Conservation (phyloP, 2,888 invertebrate species). For the Eledona agricola region DNA sequence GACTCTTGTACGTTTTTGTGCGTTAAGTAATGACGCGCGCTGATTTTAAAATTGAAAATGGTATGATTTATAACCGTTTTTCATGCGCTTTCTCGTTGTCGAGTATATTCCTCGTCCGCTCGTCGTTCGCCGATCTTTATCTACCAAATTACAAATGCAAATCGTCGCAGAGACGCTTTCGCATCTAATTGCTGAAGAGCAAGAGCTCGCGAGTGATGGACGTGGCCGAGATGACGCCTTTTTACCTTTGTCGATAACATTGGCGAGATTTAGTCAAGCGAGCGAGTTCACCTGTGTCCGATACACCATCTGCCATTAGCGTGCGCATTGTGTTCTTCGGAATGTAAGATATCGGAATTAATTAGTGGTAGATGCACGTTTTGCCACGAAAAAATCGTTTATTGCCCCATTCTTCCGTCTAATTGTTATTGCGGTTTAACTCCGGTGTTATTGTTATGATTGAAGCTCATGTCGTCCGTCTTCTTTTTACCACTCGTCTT, state of each 20-base stretch:
- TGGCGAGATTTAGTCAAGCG: neutral
- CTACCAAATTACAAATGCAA: slow-evolving; percentile 32
- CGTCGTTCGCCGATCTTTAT: too few species aligned
- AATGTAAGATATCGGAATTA: slow-evolving; percentile 54
- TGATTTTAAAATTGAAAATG: slow-evolving; percentile 5
- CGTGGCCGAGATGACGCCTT: neutral
- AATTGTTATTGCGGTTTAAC: slow-evolving; percentile 36
- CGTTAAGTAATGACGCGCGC: too few species aligned
- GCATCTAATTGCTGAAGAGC: slow-evolving; percentile 24
- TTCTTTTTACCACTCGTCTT: slow-evolving; percentile 24
- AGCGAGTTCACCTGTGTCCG: neutral
- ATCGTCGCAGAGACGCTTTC: slow-evolving; percentile 29
- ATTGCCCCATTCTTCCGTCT: slow-evolving; percentile 44
- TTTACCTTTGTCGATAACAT: neutral
- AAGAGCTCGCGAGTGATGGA: slow-evolving; percentile 2
- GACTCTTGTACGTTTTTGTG: too few species aligned
- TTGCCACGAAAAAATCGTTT: slow-evolving; percentile 45
- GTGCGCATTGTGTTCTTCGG: slow-evolving; percentile 41
- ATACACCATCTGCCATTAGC: slow-evolving; percentile 7
- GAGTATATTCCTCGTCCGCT: too few species aligned
- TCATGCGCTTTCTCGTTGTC: neutral
- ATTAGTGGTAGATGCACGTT: slow-evolving; percentile 53
- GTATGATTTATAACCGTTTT: slow-evolving; percentile 3
- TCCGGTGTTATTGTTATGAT: slow-evolving; percentile 34
- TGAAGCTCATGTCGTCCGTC: slow-evolving; percentile 28